Percentiles rank a stretch among this genome's conserved stretches.
Conservation (phyloP, 2,797 vertebrate genomes). For the Pitangus sulphuratus region DNA sequence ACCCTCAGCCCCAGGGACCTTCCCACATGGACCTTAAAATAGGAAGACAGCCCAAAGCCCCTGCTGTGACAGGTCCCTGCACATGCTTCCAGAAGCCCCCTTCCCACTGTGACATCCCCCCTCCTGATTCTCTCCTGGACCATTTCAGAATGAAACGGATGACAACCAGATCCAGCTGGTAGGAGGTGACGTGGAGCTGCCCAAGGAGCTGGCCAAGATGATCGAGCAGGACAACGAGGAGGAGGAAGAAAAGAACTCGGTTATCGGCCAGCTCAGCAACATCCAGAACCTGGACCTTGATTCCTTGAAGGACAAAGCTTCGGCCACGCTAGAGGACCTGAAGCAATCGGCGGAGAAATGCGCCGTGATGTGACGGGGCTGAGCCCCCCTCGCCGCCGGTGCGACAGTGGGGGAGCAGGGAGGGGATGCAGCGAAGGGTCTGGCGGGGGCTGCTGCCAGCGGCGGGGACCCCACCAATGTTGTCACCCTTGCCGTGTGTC, state of each 20-base stretch:
- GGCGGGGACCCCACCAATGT: neutral
- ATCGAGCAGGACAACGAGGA: conserved; percentile 95
- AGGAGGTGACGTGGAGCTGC: conserved; percentile 90
- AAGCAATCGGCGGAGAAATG: conserved; percentile 97
- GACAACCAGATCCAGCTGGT: conserved; percentile 95
- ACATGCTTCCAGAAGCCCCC: rapidly evolving
- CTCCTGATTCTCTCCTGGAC: neutral
- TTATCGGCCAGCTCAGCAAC: conserved; percentile 91
- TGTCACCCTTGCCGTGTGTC: conserved; percentile 2
- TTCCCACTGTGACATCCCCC: rapidly evolving
- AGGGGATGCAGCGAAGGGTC: neutral
- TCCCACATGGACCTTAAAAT: rapidly evolving
- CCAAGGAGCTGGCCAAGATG: conserved; percentile 96
- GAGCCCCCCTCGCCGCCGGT: neutral
- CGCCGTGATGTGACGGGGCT: conserved; percentile 86
- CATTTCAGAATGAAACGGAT: conserved; percentile 86
- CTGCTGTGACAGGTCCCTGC: rapidly evolving
- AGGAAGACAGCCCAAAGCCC: neutral
- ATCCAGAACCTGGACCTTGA: conserved; percentile 94
- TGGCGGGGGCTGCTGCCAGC: neutral
- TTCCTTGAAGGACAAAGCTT: conserved; percentile 95
- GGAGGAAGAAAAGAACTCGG: conserved; percentile 89
- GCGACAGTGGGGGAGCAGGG: neutral
- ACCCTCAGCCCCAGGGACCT: neutral
- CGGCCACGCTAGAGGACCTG: conserved; percentile 92